Evolutionary conservation across 2,113 vertebrate genomes (phyloP).

Genomic region (Mormyrus lacerda): DNA sequence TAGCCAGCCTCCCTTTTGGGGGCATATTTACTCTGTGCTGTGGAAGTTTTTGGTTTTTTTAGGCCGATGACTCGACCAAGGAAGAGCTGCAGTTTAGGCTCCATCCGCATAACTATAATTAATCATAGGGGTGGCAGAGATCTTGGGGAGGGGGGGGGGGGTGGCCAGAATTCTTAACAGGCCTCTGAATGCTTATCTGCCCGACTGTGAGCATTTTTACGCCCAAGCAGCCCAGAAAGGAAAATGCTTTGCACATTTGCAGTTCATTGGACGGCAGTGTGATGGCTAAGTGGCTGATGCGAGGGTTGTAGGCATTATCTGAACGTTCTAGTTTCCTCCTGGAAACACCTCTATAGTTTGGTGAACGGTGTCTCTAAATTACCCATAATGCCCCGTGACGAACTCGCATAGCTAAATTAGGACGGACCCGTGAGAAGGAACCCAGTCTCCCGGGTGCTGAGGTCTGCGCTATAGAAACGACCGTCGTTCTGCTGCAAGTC

Average conservation of each 20-base stretch:
- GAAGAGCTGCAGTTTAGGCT: background rate
- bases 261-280: background rate
- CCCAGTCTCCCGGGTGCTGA: background rate
- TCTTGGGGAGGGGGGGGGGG: background rate
- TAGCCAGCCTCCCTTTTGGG: background rate
- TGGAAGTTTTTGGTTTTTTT: background rate
- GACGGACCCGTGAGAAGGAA: background rate
- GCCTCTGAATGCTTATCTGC: background rate
- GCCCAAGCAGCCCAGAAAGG: background rate
- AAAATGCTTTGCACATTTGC: background rate
- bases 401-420: background rate
- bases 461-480: background rate
- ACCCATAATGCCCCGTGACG: background rate
- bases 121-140: background rate
- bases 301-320: background rate
- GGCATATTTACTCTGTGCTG: background rate
- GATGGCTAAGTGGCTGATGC: background rate
- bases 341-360: background rate
- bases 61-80: background rate
- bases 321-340: background rate
- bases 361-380: background rate
- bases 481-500: background rate
- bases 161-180: background rate
- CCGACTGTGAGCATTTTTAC: background rate
- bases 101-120: background rate